phyloP scores from a whole-genome alignment of 64 coral and sea anemone species.

The Montipora capricornis region DNA sequence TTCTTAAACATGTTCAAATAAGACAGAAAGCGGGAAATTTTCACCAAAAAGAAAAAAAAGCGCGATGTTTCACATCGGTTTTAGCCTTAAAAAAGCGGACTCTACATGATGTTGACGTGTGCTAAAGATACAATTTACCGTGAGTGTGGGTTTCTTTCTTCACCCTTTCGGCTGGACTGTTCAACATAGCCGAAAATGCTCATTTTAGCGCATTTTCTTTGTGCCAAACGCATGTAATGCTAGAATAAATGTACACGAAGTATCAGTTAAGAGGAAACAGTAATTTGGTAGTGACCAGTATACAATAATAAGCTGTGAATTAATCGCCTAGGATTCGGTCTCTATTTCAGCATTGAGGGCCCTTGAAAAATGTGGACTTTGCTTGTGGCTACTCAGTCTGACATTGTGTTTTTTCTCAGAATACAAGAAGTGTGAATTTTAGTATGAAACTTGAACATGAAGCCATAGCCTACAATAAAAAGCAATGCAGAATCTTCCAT shows the following conservation, averaged over 20 bases:
- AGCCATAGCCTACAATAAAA: too few species aligned
- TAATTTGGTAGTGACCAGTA: neutral
- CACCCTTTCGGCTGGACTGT: neutral
- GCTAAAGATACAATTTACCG: neutral
- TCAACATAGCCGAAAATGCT: too few species aligned
- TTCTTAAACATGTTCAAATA: too few species aligned
- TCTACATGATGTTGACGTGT: neutral
- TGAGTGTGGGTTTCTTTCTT: neutral
- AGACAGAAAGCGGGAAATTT: too few species aligned
- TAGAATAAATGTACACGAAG: neutral
- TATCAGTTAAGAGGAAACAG: too few species aligned
- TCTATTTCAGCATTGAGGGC: too few species aligned
- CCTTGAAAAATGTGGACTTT: neutral
- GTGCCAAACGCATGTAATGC: neutral
- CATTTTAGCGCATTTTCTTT: too few species aligned
- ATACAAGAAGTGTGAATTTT: neutral
- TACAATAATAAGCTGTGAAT: neutral
- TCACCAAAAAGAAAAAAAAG: too few species aligned
- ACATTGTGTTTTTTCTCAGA: neutral
- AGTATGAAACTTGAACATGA: too few species aligned
- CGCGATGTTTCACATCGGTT: too few species aligned
- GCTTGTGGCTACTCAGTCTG: neutral
- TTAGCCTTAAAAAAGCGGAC: too few species aligned
- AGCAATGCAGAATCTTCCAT: too few species aligned
- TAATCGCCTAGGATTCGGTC: neutral